Evolutionary conservation across 1,140 invertebrate genomes (phyloP).

Genomic region (Drosophila kurseongensis): DNA sequence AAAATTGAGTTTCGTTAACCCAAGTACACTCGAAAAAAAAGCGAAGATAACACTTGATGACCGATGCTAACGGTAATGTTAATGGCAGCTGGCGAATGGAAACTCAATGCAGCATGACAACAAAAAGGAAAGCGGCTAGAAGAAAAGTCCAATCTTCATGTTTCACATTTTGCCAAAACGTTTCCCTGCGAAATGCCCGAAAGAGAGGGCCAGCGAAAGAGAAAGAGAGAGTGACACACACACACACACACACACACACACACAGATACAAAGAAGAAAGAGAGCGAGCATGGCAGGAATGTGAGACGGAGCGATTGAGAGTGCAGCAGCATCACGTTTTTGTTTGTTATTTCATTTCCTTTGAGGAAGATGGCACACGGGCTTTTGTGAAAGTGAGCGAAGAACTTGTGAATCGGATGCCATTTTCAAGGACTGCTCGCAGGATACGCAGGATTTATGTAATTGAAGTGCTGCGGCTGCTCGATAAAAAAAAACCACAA

Average conservation of each 20-base stretch:
- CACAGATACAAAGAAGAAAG: constrained; percentile 6
- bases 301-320: neutral
- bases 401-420: neutral
- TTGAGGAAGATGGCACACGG: neutral
- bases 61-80: constrained; percentile 25
- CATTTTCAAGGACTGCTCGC: constrained; percentile 2
- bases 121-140: neutral
- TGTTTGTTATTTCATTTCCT: constrained; percentile 5
- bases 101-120: constrained; percentile 8
- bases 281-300: too few species aligned
- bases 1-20: constrained; percentile 21
- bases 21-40: neutral
- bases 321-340: constrained; percentile 10
- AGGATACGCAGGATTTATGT: constrained; percentile 11
- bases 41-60: constrained; percentile 14
- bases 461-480: neutral
- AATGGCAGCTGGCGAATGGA: constrained; percentile 2
- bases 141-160: constrained; percentile 23
- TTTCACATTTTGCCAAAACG: constrained; percentile 56
- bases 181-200: constrained; percentile 20
- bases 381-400: neutral
- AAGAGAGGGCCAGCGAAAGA: constrained; percentile 6
- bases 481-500: neutral
- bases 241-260: constrained; percentile 6
- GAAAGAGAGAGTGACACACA: neutral